These are phyloP conservation scores for Trichopoda pennipes DNA, from an alignment of 2,888 invertebrate genomes.

Conservation along the genomic window DNA sequence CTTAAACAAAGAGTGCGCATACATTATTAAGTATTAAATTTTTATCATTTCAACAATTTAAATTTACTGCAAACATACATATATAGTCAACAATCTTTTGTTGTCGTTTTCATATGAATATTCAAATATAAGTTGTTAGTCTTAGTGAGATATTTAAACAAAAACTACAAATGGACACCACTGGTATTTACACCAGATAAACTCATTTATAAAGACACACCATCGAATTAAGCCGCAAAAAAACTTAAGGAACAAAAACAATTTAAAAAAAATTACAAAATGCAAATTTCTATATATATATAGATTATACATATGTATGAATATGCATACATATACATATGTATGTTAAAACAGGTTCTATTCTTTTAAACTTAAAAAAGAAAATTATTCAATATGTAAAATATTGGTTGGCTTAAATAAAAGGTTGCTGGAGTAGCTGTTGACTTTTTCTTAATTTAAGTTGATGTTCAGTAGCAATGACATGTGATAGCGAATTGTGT, in stretches of 20 bases:
- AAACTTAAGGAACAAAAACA: constrained; percentile 39
- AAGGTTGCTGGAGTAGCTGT: constrained; percentile 43
- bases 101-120: constrained; percentile 19
- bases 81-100: constrained; percentile 6
- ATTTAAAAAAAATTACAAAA: constrained; percentile 47
- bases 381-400: constrained; percentile 49
- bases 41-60: constrained; percentile 61
- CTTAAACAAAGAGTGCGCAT: constrained; percentile 37
- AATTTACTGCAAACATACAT: constrained; percentile 50
- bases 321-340: too few relatives aligned
- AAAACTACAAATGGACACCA: constrained; percentile 13
- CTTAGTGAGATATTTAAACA: not conserved
- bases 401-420: constrained; percentile 42
- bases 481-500: constrained; percentile 64
- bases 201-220: constrained; percentile 46
- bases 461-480: constrained; percentile 68
- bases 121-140: constrained; percentile 38
- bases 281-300: constrained; percentile 27
- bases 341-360: constrained; percentile 65
- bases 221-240: constrained; percentile 49
- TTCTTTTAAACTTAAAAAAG: constrained; percentile 25
- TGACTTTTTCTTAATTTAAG: constrained; percentile 62
- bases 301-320: not conserved
- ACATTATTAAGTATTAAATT: constrained; percentile 40
- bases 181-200: constrained; percentile 47